Evolutionary conservation across 2,797 vertebrate species (phyloP), one percentile per base, ranked within the genome.

Genomic region (Dryobates pubescens): DNA sequence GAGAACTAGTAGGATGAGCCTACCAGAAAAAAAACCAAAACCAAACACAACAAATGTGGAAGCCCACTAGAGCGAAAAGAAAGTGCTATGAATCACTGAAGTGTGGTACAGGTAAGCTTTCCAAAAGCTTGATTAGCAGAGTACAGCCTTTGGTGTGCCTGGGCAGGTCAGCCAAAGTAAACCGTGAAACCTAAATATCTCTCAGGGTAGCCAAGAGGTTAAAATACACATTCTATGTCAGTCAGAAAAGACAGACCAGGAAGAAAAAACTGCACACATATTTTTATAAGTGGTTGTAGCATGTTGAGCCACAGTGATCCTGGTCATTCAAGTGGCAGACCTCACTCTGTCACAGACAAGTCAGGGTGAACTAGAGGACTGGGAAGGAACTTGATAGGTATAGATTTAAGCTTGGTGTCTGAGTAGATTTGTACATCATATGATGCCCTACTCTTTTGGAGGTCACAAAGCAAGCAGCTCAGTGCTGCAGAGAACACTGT

Each of bases 111-210:
- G 78, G 51, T n/a, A 43, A 65, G 63, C 30, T 77, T 80, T 94
- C 72, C 22, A 47, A 82, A 84, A 81, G 22, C 82, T 80, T 89
- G 70, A 86, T 90, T 75, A 92, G 59, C 61, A 74, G 45, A 96
- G 72, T 71, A 26, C 67, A 79, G 72, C 10, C 49, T 51, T 51
- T 53, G n/a, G 51, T 90, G 78, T 72, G 63, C 78, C 30, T 1
- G 2, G 47, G 47, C 7, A 17, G 53, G 51, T 86, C 74, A 81
- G 77, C 38, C 83, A 93, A 93, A 94, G 69, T 18, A 89, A 96
- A 87, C 36, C 81, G 69, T 69, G 87, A 89, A 80, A 85, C 8
- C 57, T 87, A 51, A 74, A 51, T 58, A 69, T 34, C 18, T 38
- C 22, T 65, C 49, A 19, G 4, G 7, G 67, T 83, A 81, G 79